Conservation (phyloP, 2,797 vertebrate species). For the Enteromius argenteus region DNA sequence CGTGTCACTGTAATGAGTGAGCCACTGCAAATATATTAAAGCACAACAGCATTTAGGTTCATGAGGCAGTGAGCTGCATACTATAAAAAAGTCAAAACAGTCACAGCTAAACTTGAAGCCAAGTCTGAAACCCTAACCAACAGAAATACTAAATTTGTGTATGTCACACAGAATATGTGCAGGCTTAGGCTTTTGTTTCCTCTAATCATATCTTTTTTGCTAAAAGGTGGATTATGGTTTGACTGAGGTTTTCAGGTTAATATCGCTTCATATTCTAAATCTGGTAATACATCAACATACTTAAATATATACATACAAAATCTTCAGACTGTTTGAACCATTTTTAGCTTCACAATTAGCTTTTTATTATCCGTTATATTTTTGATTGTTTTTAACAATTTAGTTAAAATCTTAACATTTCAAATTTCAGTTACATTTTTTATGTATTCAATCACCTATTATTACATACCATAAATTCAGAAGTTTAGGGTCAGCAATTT, state of each 20-base stretch:
- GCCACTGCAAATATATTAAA: slow-evolving; percentile 26
- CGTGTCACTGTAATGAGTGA: background rate
- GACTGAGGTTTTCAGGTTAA: background rate
- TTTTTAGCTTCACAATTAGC: background rate
- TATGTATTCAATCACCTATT: background rate
- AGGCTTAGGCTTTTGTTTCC: slow-evolving; percentile 1
- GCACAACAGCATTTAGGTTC: slow-evolving; percentile 49
- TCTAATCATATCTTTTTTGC: background rate
- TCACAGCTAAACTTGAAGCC: slow-evolving; percentile 28
- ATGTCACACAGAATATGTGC: background rate
- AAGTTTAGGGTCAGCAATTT: background rate
- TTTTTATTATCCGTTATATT: background rate
- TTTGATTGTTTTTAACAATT: background rate
- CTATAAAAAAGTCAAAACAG: slow-evolving; percentile 34
- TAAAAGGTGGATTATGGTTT: background rate
- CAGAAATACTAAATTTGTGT: background rate
- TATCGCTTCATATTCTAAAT: background rate
- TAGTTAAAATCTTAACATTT: background rate
- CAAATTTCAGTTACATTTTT: background rate
- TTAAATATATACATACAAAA: background rate
- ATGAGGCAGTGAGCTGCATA: slow-evolving; percentile 53
- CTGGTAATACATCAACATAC: background rate
- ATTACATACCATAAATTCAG: background rate
- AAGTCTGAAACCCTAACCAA: background rate
- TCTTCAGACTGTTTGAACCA: background rate